These are phyloP conservation scores for Neoitamus cyanurus DNA, from an alignment of 2,888 invertebrate genomes.

Conservation along the genomic window DNA sequence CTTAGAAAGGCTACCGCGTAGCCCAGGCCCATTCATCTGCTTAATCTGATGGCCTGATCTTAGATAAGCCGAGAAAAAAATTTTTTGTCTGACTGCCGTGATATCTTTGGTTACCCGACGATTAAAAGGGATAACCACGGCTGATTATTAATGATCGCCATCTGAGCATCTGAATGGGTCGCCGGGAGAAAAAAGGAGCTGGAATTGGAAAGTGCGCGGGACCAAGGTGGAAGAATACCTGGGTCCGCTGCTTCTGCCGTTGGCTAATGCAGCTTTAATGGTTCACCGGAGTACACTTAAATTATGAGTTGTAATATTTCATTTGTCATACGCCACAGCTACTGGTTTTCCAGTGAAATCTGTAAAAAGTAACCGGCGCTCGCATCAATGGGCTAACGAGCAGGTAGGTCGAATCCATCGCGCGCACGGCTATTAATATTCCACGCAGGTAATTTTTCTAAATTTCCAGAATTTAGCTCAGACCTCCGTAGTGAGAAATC, in stretches of 20 bases:
- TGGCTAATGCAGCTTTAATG: slow-evolving; percentile 49
- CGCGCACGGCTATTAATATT: slow-evolving; percentile 48
- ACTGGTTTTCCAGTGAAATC: slow-evolving; percentile 58
- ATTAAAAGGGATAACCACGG: slow-evolving; percentile 41
- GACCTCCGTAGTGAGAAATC: slow-evolving; percentile 33
- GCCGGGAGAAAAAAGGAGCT: slow-evolving; percentile 20
- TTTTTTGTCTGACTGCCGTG: slow-evolving; percentile 20
- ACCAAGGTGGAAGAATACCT: slow-evolving; percentile 50
- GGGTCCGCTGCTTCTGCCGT: slow-evolving; percentile 50
- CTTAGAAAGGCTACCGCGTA: slow-evolving; percentile 49
- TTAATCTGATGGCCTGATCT: slow-evolving; percentile 52
- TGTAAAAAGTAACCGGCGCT: slow-evolving; percentile 39
- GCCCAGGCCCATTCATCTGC: slow-evolving; percentile 50
- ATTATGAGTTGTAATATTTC: slow-evolving; percentile 59
- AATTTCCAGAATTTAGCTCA: slow-evolving; percentile 18
- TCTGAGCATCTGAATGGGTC: slow-evolving; percentile 33
- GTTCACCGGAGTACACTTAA: slow-evolving; percentile 49
- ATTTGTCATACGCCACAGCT: slow-evolving; percentile 58
- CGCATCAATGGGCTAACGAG: slow-evolving; percentile 39
- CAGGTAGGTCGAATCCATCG: slow-evolving; percentile 48
- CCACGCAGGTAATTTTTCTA: slow-evolving; percentile 50
- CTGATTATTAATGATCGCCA: slow-evolving; percentile 48
- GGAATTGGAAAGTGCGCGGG: slow-evolving; percentile 15
- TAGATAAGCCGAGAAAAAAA: slow-evolving; percentile 47
- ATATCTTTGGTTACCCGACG: slow-evolving; percentile 29